phyloP scores from a whole-genome alignment of 1,140 invertebrate species.

The Rhyacophila brunnea region DNA sequence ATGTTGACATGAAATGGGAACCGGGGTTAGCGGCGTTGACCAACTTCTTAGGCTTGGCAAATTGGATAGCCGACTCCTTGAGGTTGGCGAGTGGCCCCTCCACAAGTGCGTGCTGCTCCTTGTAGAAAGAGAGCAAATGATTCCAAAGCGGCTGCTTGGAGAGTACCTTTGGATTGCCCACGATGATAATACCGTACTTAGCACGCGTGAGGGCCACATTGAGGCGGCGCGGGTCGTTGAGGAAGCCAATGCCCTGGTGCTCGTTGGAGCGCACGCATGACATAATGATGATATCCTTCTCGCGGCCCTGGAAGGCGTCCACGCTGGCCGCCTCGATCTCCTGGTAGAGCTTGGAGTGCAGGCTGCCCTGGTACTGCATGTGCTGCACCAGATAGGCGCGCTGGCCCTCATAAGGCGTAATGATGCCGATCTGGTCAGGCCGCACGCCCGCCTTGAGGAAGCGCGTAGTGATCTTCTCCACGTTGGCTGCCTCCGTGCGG shows the following conservation, averaged over 20 bases:
- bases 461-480: slow-evolving; percentile 94
- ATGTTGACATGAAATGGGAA: slow-evolving; percentile 95
- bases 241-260: slow-evolving; percentile 93
- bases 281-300: slow-evolving; percentile 99
- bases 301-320: slow-evolving; percentile 96
- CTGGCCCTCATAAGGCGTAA: slow-evolving; percentile 99
- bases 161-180: slow-evolving; percentile 98
- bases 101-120: slow-evolving; percentile 95
- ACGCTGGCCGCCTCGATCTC: slow-evolving; percentile 99
- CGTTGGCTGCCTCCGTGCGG: slow-evolving; percentile 96
- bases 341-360: slow-evolving; percentile 96
- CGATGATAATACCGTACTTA: slow-evolving; percentile 97
- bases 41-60: slow-evolving; percentile 95
- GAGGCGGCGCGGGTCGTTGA: slow-evolving; percentile 95
- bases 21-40: slow-evolving; percentile 93
- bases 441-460: slow-evolving; percentile 93
- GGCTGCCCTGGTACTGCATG: slow-evolving; percentile 97
- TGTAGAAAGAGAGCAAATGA: slow-evolving; percentile 95
- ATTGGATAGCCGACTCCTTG: slow-evolving; percentile 95
- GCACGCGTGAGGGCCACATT: slow-evolving; percentile 98
- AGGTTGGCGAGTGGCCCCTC: slow-evolving; percentile 97
- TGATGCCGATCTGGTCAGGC: slow-evolving; percentile 99
- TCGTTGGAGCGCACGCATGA: slow-evolving; percentile 92
- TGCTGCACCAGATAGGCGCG: slow-evolving; percentile 97
- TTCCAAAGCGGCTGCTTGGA: slow-evolving; percentile 99